Evolutionary conservation across 2,113 vertebrate genomes (phyloP).

Genomic region (Tonatia bakeri): DNA sequence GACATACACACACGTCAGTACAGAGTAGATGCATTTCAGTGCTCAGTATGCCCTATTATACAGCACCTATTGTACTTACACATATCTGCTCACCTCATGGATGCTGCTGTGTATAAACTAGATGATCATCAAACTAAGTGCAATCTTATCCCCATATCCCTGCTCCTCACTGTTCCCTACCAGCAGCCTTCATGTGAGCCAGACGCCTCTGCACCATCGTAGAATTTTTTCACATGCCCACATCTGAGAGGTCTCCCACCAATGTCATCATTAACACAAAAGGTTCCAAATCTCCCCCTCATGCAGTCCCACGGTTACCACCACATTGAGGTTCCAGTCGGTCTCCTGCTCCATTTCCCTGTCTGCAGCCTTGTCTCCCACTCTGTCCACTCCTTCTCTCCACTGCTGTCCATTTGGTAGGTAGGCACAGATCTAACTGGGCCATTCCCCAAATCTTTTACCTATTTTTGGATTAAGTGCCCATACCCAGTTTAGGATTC

Average conservation of each 20-base stretch:
- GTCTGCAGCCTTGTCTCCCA: neutral
- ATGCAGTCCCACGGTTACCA: neutral
- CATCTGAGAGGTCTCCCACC: neutral
- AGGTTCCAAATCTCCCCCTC: neutral
- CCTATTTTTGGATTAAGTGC: neutral
- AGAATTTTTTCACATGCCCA: neutral
- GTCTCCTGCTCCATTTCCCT: neutral
- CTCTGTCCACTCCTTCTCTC: fast-evolving
- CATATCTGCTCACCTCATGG: neutral
- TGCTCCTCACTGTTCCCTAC: neutral
- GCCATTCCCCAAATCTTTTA: neutral
- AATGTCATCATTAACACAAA: neutral
- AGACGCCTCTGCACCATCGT: neutral
- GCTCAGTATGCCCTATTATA: neutral
- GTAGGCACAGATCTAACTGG: neutral
- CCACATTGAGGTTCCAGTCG: neutral
- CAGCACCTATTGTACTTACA: neutral
- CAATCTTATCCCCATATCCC: neutral
- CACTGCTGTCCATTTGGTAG: fast-evolving
- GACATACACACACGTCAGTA: neutral
- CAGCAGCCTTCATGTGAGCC: too few relatives aligned
- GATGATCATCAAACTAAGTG: neutral
- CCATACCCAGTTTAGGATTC: fast-evolving
- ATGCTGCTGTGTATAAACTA: neutral
- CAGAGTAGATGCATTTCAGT: too few relatives aligned